Base-by-base conservation (phyloP, 2,888 invertebrate genomes). In the Podotricha telesiphe region DNA sequence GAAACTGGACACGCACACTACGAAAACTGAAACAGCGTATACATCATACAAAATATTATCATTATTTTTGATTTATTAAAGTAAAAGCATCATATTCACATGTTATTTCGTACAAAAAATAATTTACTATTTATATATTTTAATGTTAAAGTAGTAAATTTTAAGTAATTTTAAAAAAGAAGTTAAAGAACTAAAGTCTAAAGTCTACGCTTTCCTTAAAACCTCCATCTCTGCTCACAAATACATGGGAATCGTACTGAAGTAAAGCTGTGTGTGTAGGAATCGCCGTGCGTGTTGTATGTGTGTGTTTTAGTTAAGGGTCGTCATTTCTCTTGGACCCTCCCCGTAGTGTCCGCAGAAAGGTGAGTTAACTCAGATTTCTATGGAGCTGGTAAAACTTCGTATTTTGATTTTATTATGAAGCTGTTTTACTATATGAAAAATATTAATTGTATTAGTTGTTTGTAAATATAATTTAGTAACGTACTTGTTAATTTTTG, bases 301-400 rank as follows among this genome's bases (percentile, higher is more conserved):
- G 89, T 91, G 91, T 92, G 92, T 91, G 92, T 90, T 88, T 91
- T 93, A 93, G 93, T 93, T 93, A 93, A 93, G 93, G 93, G 93
- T 91, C 93, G 93, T 93, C 93, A 93, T 93, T 92, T 93, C 93
- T 93, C 92, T 90, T 93, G 93, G 93, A 93, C 93, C 92, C 92
- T 90, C 93, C 93, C 91, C 89, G 88, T 89, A 92, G 88, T 93
- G 93, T 92, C 93, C 93, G 91, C 92, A 91, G 91, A 91, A 92
- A 93, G 93, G 93, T 93, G 92, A 92, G 93, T 90, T 90, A 89
- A 89, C 84, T 84, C 74, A 80, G 84, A 88, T 72, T 75, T 78
- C 55, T 81, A 80, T 76, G 74, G 90, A 87, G 91, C 59, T 83
- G 86, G 53, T 82, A 59, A 28, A 48, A 74, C 65, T n/a, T 28